Evolutionary conservation across 1,140 invertebrate genomes (phyloP).

Genomic region (Drosophila sp.): DNA sequence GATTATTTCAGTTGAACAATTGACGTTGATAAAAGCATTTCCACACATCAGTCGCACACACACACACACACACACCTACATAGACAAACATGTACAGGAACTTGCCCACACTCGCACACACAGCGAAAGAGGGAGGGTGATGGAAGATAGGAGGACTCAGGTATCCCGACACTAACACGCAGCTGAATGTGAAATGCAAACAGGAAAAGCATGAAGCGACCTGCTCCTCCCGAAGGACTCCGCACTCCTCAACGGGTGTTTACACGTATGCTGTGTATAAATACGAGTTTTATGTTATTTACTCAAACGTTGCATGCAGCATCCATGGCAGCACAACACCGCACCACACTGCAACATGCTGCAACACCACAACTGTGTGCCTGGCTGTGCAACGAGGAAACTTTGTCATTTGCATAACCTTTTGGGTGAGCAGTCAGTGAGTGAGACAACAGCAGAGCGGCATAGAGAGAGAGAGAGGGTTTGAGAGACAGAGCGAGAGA

Average conservation of each 20-base stretch:
- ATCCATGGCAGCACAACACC: constrained; percentile 39
- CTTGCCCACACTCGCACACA: constrained; percentile 16
- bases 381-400: constrained; percentile 49
- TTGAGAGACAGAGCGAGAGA: not conserved
- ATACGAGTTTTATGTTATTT: constrained; percentile 83
- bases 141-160: constrained; percentile 45
- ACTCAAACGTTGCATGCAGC: constrained; percentile 72
- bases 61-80: constrained; percentile 27
- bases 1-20: constrained; percentile 62
- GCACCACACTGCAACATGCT: constrained; percentile 35
- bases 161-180: constrained; percentile 75
- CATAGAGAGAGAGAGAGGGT: not conserved
- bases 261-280: constrained; percentile 80
- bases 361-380: constrained; percentile 1
- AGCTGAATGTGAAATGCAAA: constrained; percentile 81
- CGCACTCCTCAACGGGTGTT: constrained; percentile 36
- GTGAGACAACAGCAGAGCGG: not conserved
- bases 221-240: constrained; percentile 44
- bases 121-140: not conserved
- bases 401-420: constrained; percentile 82
- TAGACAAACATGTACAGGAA: no score
- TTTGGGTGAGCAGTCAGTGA: constrained; percentile 25
- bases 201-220: constrained; percentile 68
- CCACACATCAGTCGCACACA: constrained; percentile 57
- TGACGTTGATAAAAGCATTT: constrained; percentile 79